Base-by-base conservation (phyloP, 2,113 vertebrate genomes). In the Pseudorectes ferrugineus region DNA sequence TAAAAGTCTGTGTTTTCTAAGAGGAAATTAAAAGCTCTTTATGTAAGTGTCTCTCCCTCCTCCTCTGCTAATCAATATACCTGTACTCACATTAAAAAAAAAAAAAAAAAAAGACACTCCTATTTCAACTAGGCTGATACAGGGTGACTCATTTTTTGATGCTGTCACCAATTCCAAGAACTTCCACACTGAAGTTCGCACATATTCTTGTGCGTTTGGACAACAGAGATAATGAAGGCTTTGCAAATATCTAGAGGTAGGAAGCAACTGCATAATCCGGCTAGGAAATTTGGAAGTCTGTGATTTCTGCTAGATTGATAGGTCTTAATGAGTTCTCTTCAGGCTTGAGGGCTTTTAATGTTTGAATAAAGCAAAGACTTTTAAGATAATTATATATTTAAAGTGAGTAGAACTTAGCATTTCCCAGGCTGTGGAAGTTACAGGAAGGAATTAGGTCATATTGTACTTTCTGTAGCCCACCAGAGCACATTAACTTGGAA, bases 381-480 rank as follows among this genome's bases (percentile, higher is more conserved):
- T 76, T n/a, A 85, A 82, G 80, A 61, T 55, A 84, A 91, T 78
- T 78, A 88, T 67, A 90, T 85, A 82, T 91, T 89, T 97, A 72
- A 87, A 82, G 52, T 22, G 28, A 77, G 58, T 20, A 36, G 29
- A 88, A 84, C 4, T 70, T 40, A 51, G 19, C 31, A 74, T 94
- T 95, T 96, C 92, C 92, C 63, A 91, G 46, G 68, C 78, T 90
- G 54, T 46, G 75, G 65, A 96, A 97, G 59, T 33, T 72, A 88
- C 48, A 85, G 57, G 80, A 68, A 95, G 66, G 73, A 97, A 97
- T 70, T 96, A 88, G 93, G 96, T 96, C 92, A 94, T 89, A 91
- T 70, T 89, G 91, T 97, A 82, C 93, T 94, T 96, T 89, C 71
- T 54, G 58, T 71, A 82, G 94, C 86, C 88, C 89, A 95, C 82